Conservation (phyloP, 2,113 vertebrate genomes). For the Galemys pyrenaicus region DNA sequence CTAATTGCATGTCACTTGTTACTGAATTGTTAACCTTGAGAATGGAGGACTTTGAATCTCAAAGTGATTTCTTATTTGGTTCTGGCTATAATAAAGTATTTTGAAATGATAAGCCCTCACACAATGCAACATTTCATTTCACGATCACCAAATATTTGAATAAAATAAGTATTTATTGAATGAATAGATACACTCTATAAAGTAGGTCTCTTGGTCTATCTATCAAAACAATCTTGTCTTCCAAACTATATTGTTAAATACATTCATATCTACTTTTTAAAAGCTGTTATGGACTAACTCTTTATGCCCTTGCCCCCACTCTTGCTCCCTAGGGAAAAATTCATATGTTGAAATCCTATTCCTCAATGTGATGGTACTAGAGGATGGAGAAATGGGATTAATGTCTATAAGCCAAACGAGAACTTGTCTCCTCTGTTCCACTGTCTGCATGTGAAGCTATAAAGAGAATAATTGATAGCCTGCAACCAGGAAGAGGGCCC, state of each 20-base stretch:
- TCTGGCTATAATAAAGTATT: neutral
- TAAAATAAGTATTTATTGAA: neutral
- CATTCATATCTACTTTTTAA: neutral
- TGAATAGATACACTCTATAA: neutral
- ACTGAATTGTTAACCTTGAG: neutral
- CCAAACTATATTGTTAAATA: neutral
- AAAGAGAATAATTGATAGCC: neutral
- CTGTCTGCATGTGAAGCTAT: neutral
- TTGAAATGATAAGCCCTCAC: neutral
- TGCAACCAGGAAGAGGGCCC: too few relatives aligned
- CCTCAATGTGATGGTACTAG: neutral
- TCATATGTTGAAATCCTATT: neutral
- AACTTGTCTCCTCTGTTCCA: neutral
- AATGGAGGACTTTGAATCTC: neutral
- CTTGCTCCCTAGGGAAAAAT: neutral
- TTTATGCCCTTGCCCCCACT: neutral
- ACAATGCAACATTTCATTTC: neutral
- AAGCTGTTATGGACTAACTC: neutral
- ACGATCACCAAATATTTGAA: neutral
- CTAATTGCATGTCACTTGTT: neutral
- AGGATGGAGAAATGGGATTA: neutral
- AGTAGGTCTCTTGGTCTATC: neutral
- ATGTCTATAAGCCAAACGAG: neutral
- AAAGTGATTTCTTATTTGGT: neutral
- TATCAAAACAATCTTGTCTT: neutral